These are phyloP conservation scores for Anoplius nigerrimus DNA, from an alignment of 2,888 invertebrate genomes.

Conservation along the genomic window DNA sequence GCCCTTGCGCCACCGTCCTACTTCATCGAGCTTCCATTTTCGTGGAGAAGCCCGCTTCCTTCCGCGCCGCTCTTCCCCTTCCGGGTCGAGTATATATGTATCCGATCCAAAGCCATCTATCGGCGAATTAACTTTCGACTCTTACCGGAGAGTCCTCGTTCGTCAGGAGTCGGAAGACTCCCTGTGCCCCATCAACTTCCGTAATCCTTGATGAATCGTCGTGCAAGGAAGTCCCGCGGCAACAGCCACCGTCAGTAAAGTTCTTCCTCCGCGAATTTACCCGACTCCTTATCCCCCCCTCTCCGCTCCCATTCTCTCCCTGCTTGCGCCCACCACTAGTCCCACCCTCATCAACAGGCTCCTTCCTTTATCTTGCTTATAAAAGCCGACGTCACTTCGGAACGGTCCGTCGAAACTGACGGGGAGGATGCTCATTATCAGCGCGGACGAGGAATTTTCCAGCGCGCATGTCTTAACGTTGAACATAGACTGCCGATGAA, in stretches of 20 bases:
- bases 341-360: too few species aligned
- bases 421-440: neutral
- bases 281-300: neutral
- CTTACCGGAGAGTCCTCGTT: conserved; percentile 22
- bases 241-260: conserved; percentile 25
- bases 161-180: conserved; percentile 26
- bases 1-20: conserved; percentile 24
- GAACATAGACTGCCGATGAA: neutral
- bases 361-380: conserved; percentile 12
- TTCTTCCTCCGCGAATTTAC: conserved; percentile 9
- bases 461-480: neutral
- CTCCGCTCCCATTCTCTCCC: neutral
- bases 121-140: conserved; percentile 49
- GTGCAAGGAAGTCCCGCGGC: conserved; percentile 26
- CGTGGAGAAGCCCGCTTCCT: conserved; percentile 24
- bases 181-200: conserved; percentile 42
- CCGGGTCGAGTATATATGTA: conserved; percentile 28
- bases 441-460: neutral
- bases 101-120: conserved; percentile 40
- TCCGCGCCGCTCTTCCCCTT: conserved; percentile 35
- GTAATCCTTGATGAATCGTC: conserved; percentile 43
- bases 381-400: neutral
- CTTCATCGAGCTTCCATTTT: conserved; percentile 43
- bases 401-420: neutral
- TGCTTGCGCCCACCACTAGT: too few species aligned